Evolutionary conservation across 1,140 invertebrate species (phyloP), one percentile per base, ranked within the genome.

Genomic region (Ephestia elutella): DNA sequence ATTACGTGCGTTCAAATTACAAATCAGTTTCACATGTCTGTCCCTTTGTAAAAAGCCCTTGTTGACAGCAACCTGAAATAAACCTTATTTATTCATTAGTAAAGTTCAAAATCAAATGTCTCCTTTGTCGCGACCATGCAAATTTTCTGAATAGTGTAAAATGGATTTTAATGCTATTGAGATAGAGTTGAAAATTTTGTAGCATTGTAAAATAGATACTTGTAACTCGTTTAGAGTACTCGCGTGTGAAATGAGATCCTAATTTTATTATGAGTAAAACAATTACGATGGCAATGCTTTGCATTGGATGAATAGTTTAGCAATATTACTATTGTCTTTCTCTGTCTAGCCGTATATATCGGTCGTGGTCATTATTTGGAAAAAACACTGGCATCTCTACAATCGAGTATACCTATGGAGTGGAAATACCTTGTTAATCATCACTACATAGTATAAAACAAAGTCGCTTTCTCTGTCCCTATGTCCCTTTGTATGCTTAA

Each of bases 181-280:
- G 13, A 15, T 44, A 44, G 2, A 7, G n/a, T 44, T 44, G 13
- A 44, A 44, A 44, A 44, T 44, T 1, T 44, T 44, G 3, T 4
- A 10, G 15, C 15, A 11, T 10, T 44, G 32, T 10, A 5, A 15
- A 44, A 44, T 44, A 15, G 13, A 44, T 15, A 44, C 38, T 44
- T 15, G 38, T 15, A 44, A 44, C 38, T 53, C 50, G 50, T 25
- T 53, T 17, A 53, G 50, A 13, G 20, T 53, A 25, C 50, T 21
- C 10, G 21, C 50, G 50, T 53, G 50, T 53, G 50, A 53, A 53
- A 53, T 53, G 50, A 53, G 50, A 21, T 25, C 10, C 20, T 25
- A 53, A 53, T 53, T 53, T 53, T 53, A 53, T 53, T 53, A 53
- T 53, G 50, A 53, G 50, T 21, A 13, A 53, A 25, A 25, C 50